A percentile compares a stretch with the other conserved stretches of the same genome.
Conservation (phyloP, 2,888 invertebrate genomes). For the Eupeodes latifasciatus region DNA sequence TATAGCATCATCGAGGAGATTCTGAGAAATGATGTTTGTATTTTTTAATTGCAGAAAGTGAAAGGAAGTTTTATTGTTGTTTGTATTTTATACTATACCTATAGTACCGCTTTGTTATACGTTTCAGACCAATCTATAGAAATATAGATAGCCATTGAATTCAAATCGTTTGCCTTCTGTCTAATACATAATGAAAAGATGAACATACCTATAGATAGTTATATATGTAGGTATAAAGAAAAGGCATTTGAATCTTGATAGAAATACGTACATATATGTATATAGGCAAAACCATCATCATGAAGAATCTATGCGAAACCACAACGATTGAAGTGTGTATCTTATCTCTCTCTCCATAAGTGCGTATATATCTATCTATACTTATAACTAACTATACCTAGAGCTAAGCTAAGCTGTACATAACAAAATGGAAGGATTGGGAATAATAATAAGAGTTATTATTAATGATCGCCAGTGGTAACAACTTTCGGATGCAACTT, state of each 20-base stretch:
- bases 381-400: no score
- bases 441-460: slow-evolving; percentile 39
- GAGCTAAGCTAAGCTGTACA: neutral
- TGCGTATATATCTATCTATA: slow-evolving; percentile 18
- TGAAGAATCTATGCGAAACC: neutral
- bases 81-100: slow-evolving; percentile 33
- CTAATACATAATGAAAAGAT: slow-evolving; percentile 8
- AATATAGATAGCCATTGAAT: slow-evolving; percentile 15
- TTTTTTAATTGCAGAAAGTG: slow-evolving; percentile 66
- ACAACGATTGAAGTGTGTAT: neutral
- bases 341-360: slow-evolving; percentile 45
- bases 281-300: neutral
- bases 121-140: neutral
- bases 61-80: slow-evolving; percentile 62
- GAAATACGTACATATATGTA: neutral
- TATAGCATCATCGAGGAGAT: slow-evolving; percentile 35
- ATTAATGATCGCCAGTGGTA: slow-evolving; percentile 36
- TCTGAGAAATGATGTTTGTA: slow-evolving; percentile 59
- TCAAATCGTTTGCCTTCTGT: slow-evolving; percentile 23
- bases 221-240: neutral
- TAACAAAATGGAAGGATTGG: slow-evolving; percentile 45
- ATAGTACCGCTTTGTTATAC: neutral
- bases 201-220: slow-evolving; percentile 5
- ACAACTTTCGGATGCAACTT: slow-evolving; percentile 41
- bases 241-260: slow-evolving; percentile 31